Evolutionary conservation across 2,797 vertebrate genomes (phyloP), one percentile per base, ranked within the genome.

Genomic region (Enteromius radiatus): DNA sequence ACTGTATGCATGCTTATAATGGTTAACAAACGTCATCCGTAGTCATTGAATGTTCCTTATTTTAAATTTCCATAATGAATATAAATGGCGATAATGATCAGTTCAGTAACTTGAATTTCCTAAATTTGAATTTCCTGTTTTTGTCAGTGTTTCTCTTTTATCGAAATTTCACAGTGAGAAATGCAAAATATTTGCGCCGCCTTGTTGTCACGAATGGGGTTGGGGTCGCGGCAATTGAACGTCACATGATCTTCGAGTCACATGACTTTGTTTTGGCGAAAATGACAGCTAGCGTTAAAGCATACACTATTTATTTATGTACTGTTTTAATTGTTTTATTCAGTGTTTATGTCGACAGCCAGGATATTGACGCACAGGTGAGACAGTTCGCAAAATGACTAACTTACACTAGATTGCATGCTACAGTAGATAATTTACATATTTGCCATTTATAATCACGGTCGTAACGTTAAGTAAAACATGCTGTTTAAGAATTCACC

Each of bases 241-340:
- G 61, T 83, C 80, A 19, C 54, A 49, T 85, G 85, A 76, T 84
- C 65, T 15, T 3, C 1, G 1, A 74, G 83, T 94, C 93, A 93
- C 78, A 70, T 95, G 95, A 93, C 85, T 49, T 36, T 31, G 84
- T 61, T 89, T 59, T 84, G 28, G 41, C 12, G n/a, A 94, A 93
- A 89, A 95, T 95, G 94, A 92, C 87, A 91, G 89, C 90, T 87
- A 86, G 82, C 41, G 2, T 36, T 70, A 76, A 82, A 81, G 76
- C 88, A 84, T 84, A 81, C 31, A 31, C 91, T 84, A 5, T 93
- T 85, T 90, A 4, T 84, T 52, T 84, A 36, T 84, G 68, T 78
- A 17, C 2, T 14, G 6, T 87, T 77, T 84, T 86, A 63, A 76
- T 84, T 49, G 12, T 82, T 82, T 83, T 84, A 49, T 75, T 59